Base-by-base conservation (phyloP, 1,140 invertebrate genomes). In the Solen grandis region DNA sequence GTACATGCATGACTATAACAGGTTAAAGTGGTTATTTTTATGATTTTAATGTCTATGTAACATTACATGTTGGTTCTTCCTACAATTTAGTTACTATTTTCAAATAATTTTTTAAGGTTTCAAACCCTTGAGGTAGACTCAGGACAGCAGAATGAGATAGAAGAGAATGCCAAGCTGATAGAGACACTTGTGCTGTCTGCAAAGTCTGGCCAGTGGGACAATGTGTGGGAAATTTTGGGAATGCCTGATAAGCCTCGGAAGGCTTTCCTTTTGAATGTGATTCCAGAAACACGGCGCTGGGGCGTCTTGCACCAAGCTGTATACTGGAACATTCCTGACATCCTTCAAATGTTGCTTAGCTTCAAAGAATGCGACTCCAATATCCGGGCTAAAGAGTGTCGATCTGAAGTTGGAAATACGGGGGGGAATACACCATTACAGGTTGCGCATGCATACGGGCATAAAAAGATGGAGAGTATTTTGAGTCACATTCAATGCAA, bases 241-340 rank as follows among this genome's bases (percentile, higher is more conserved):
- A 29, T 50, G 0, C 74, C 74, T 5, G 29, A 54, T 1, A 29
- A 36, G 25, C 62, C 74, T 14, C 35, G 54, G n/a, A 66, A 65
- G 41, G n/a, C 14, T 14, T 38, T 35, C 19, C 35, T 77, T n/a
- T 46, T 77, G 2, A 77, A 77, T 36, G 29, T 29, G 14, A 77
- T 77, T 31, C 74, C 74, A 19, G 62, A 77, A 8, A 57, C 13
- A n/a, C 46, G 74, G 10, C 46, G 46, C 16, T 77, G 62, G 63
- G 74, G 62, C 36, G 63, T 77, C 27, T 3, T 77, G 19, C 74
- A 77, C 46, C 74, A 77, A 46, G 74, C 50, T 2, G 63, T 68
- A 0, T 68, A 10, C 46, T 77, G 62, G 74, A 77, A 68, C 0
- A 27, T 57, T 1, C 31, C 10, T 41, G 25, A 55, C 29, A n/a